phyloP scores from a whole-genome alignment of 1,140 invertebrate species.

The Caenorhabditis remanei region DNA sequence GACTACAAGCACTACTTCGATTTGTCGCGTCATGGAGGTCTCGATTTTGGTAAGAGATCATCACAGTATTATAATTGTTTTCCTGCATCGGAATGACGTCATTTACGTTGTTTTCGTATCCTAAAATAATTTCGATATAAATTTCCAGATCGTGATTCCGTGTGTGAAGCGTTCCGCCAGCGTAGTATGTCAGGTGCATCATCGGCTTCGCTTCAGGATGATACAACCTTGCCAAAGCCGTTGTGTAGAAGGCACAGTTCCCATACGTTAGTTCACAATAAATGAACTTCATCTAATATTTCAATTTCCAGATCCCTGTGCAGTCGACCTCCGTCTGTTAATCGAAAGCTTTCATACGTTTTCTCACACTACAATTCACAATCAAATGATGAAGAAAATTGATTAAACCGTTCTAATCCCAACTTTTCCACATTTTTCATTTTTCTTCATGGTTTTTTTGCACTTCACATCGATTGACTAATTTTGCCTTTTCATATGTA shows the following conservation, averaged over 20 bases:
- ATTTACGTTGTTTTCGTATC: slow-evolving; percentile 1
- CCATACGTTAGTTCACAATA: slow-evolving; percentile 1
- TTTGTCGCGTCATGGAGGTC: slow-evolving; percentile 27
- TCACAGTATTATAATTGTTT: background rate
- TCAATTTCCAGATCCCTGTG: background rate
- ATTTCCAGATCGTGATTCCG: slow-evolving; percentile 18
- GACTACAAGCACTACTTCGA: slow-evolving; percentile 64
- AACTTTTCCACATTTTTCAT: background rate
- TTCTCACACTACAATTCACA: slow-evolving; percentile 44
- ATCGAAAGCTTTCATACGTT: slow-evolving; percentile 58
- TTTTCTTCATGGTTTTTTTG: background rate
- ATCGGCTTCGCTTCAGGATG: slow-evolving; percentile 57
- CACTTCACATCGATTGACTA: background rate
- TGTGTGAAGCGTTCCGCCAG: slow-evolving; percentile 44
- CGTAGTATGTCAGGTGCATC: slow-evolving; percentile 61
- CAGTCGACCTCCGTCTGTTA: slow-evolving; percentile 53
- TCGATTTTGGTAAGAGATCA: slow-evolving; percentile 32
- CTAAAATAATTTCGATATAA: background rate
- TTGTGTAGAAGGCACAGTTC: slow-evolving; percentile 63
- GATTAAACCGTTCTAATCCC: background rate
- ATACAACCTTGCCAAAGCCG: slow-evolving; percentile 61
- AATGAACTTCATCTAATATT: background rate
- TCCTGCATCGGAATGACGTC: background rate
- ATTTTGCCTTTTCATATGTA: background rate
- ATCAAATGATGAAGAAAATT: slow-evolving; percentile 8